Evolutionary conservation across 2,113 vertebrate genomes (phyloP), one percentile per base, ranked within the genome.

Genomic region (Pedionomus torquatus): DNA sequence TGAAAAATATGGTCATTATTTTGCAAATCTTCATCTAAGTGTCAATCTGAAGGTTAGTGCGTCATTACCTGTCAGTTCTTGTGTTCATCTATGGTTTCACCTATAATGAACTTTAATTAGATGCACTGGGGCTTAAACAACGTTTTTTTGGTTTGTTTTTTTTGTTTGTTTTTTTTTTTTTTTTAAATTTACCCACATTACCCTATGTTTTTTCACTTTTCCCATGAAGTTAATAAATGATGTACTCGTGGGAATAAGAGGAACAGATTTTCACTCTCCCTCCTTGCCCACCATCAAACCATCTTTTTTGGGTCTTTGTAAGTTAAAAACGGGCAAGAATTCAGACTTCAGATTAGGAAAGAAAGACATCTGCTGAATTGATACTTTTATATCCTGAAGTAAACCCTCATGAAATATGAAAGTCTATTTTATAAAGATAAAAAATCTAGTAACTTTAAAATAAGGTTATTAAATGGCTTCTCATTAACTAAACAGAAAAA

Each of bases 81-180:
- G n/a, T 88, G 74, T 17, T 80, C 87, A 49, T 63, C 52, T 68
- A 14, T 2, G 20, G 13, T 68, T 94, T 87, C n/a, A 89, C 41
- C 33, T 89, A 31, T 87, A 93, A 87, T 37, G 31, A 83, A 64
- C 44, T 93, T 96, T 82, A 94, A 83, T 87, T 66, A 89, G 48
- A 72, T 37, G 12, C 20, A 44, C 19, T 80, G 61, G 26, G 26
- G 66, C 31, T 77, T 69, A 46, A 86, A 46, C 8, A 41, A 19
- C n/a, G n/a, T n/a, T n/a, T n/a, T n/a, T n/a, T n/a, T n/a, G n/a
- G n/a, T n/a, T n/a, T n/a, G n/a, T n/a, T n/a, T n/a, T n/a, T n/a
- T n/a, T n/a, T n/a, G n/a, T n/a, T n/a, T n/a, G n/a, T n/a, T n/a
- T n/a, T n/a, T n/a, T n/a, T n/a, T 30, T 12, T 39, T 8, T 37